Evolutionary conservation across 2,888 invertebrate species (phyloP).

Genomic region (Elgonia sp.): DNA sequence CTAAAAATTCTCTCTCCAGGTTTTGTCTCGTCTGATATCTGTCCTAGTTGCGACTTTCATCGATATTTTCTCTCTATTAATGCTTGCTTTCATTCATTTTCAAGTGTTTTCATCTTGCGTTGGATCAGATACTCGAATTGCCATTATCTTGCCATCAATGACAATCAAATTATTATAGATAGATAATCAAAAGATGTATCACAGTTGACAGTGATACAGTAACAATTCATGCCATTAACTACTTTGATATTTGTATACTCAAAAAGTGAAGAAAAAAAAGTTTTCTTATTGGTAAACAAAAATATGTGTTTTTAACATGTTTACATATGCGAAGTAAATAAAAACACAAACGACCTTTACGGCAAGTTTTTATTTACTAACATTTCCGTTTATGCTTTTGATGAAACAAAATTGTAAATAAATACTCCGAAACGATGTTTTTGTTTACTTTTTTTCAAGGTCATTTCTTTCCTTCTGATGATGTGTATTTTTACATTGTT

Average conservation of each 20-base stretch:
- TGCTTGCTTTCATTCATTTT: constrained; percentile 40
- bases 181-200: not conserved
- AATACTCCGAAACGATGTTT: too few relatives aligned
- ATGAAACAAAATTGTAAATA: too few relatives aligned
- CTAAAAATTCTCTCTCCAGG: not conserved
- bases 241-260: not conserved
- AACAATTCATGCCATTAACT: constrained; percentile 49
- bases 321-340: too few relatives aligned
- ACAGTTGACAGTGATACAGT: constrained; percentile 24
- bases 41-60: not conserved
- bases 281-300: too few relatives aligned
- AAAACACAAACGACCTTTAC: too few relatives aligned
- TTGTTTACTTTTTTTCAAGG: too few relatives aligned
- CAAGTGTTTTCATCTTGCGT: constrained; percentile 4
- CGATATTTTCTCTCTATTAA: constrained; percentile 35
- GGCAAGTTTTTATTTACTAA: too few relatives aligned
- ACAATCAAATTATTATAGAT: constrained; percentile 5
- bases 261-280: too few relatives aligned
- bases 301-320: too few relatives aligned
- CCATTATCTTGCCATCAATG: constrained; percentile 33
- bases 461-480: too few relatives aligned
- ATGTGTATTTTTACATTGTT: not conserved
- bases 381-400: too few relatives aligned
- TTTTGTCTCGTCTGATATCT: constrained; percentile 13
- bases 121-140: constrained; percentile 1